phyloP scores from a whole-genome alignment of 2,888 invertebrate genomes.

The Drosophila fulvimacula region DNA sequence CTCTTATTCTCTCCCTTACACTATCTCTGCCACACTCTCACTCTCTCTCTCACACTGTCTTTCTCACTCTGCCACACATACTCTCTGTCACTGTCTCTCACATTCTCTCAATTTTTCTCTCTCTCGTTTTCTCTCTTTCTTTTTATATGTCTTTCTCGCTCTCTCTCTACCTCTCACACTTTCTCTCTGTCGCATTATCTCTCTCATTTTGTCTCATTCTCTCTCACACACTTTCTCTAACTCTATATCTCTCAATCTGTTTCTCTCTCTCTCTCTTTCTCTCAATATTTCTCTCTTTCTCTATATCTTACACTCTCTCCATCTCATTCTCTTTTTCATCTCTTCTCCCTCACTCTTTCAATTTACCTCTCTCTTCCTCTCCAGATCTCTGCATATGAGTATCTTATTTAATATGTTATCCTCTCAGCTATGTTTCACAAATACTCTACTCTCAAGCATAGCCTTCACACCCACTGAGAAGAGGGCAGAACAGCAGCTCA shows the following conservation, averaged over 20 bases:
- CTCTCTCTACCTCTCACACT: neutral
- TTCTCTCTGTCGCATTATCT: neutral
- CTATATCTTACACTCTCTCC: no score
- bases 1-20: neutral
- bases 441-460: neutral
- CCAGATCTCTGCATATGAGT: neutral
- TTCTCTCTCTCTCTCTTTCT: neutral
- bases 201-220: neutral
- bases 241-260: no score
- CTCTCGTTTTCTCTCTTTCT: neutral
- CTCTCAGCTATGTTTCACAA: neutral
- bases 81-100: neutral
- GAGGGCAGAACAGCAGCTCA: slow-evolving; percentile 26
- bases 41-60: neutral
- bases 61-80: neutral
- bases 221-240: neutral
- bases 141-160: neutral
- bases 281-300: neutral
- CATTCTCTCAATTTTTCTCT: neutral
- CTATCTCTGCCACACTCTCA: neutral
- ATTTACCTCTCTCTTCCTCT: neutral
- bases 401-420: neutral
- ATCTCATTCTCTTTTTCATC: neutral
- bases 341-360: neutral
- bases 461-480: neutral